Evolutionary conservation across 2,888 invertebrate genomes (phyloP), one percentile per base, ranked within the genome.

Genomic region (Nematopogon swammerdamellus): DNA sequence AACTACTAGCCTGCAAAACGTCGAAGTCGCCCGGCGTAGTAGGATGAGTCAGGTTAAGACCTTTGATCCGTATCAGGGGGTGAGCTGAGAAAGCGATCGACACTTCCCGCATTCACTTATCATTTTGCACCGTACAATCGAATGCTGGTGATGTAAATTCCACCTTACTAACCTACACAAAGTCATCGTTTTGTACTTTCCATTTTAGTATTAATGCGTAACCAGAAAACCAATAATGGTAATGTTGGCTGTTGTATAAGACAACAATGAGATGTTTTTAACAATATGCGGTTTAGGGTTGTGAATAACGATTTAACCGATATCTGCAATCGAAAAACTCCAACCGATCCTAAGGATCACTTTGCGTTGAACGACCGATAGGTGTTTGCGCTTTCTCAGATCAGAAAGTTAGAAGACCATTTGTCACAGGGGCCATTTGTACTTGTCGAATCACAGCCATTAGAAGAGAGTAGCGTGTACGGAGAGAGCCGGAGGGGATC

Each of bases 401-500:
- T 36, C 36, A 14, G 36, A 36, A 14, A 36, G 75, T 70, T 75
- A 68, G 65, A 68, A 66, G 65, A 66, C 75, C 75, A 80, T 80
- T 80, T 80, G 80, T 80, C 80, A 80, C 73, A 60, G 67, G 60
- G 64, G 72, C 77, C 80, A 80, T 80, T 80, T 80, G 79, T 80
- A 80, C 79, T 77, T 80, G 80, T 80, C 80, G 80, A 80, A 80
- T 80, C 80, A 76, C 76, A 69, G 72, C 77, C 80, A 79, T 80
- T 79, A 79, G 75, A 75, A 64, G 68, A 65, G 74, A 74, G 76
- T 75, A 36, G 36, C 36, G 36, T 8, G 36, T 14, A 36, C 8
- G 11, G 36, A 14, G 36, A 8, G 11, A 36, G 36, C 14, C 36
- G 11, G 36, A 8, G 36, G n/a, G 36, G 36, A 36, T 36, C 36